These are phyloP conservation scores for Nylanderia fulva DNA, from an alignment of 1,140 invertebrate species.

Conservation along the genomic window DNA sequence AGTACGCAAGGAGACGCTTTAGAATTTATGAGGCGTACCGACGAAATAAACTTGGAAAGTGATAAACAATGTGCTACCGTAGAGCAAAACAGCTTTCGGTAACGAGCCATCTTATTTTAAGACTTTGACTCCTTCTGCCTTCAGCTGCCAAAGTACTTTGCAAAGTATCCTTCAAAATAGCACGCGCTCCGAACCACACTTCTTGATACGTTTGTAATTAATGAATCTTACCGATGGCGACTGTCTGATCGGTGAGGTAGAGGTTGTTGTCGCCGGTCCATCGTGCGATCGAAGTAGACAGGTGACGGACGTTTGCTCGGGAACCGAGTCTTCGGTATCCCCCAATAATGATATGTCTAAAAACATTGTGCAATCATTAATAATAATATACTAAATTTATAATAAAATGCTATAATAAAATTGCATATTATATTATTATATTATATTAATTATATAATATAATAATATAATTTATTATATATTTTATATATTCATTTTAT, in stretches of 20 bases:
- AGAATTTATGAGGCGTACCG: slow-evolving; percentile 35
- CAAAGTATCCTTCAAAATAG: slow-evolving; percentile 32
- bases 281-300: slow-evolving; percentile 83
- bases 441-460: too few relatives aligned
- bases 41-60: not conserved
- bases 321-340: slow-evolving; percentile 80
- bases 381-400: too few relatives aligned
- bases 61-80: slow-evolving; percentile 23
- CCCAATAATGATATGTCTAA: slow-evolving; percentile 84
- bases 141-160: not conserved
- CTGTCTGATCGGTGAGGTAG: slow-evolving; percentile 87
- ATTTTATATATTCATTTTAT: too few relatives aligned
- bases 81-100: slow-evolving; percentile 6
- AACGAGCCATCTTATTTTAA: slow-evolving; percentile 47
- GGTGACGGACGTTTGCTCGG: slow-evolving; percentile 80
- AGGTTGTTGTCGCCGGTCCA: slow-evolving; percentile 84
- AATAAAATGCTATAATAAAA: too few relatives aligned
- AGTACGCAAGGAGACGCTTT: not conserved
- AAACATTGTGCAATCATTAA: not conserved
- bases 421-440: too few relatives aligned
- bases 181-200: not conserved
- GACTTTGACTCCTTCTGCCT: slow-evolving; percentile 14
- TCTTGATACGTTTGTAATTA: not conserved
- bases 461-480: too few relatives aligned
- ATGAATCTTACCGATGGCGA: slow-evolving; percentile 87